Evolutionary conservation across 1,140 invertebrate species (phyloP).

Genomic region (Aphaenogaster floridana): DNA sequence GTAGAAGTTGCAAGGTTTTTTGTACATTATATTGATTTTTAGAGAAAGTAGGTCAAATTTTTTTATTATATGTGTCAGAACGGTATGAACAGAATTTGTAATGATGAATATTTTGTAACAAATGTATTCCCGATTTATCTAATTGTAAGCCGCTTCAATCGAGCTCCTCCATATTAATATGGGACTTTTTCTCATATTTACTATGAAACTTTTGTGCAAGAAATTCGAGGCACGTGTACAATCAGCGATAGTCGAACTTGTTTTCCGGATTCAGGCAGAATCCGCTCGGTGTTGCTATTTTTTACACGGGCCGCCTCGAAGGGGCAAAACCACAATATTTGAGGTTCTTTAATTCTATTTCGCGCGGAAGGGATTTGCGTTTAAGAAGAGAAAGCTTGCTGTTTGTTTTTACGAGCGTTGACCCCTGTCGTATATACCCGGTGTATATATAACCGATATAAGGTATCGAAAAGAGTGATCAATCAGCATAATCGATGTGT

Average conservation of each 20-base stretch:
- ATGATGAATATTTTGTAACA: not conserved
- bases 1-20: not conserved
- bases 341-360: constrained; percentile 37
- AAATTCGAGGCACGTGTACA: constrained; percentile 51
- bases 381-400: constrained; percentile 32
- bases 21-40: not conserved
- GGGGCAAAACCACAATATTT: constrained; percentile 22
- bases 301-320: not conserved
- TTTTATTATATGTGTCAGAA: not conserved
- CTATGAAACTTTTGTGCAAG: constrained; percentile 67
- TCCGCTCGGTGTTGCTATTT: not conserved
- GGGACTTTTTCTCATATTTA: not conserved
- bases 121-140: not conserved
- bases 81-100: not conserved
- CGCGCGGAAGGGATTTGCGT: not conserved
- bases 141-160: not conserved
- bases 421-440: constrained; percentile 1
- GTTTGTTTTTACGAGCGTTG: constrained; percentile 44
- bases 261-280: not conserved
- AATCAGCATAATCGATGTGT: not conserved
- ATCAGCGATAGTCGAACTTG: not conserved
- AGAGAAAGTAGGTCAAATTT: not conserved
- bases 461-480: not conserved
- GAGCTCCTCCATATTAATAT: constrained; percentile 40
- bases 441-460: not conserved